phyloP scores from a whole-genome alignment of 2,797 vertebrate genomes.

The Rhynchonycteris naso region DNA sequence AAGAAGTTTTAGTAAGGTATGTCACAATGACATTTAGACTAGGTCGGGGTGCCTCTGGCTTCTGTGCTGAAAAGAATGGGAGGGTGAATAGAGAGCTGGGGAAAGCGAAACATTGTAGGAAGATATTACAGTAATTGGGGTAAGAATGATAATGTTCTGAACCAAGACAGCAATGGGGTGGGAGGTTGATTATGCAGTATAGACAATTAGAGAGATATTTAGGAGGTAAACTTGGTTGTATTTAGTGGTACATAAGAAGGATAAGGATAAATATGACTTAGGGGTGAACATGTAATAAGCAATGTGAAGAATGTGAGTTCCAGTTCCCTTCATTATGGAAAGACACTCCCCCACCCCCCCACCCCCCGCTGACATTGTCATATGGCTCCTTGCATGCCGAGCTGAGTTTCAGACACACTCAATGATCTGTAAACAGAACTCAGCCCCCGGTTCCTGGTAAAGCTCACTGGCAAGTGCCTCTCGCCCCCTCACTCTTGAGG shows the following conservation, averaged over 20 bases:
- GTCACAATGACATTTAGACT: neutral
- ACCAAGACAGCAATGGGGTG: neutral
- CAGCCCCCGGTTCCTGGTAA: neutral
- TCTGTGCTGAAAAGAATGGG: neutral
- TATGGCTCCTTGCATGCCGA: neutral
- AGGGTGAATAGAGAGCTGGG: rapidly evolving
- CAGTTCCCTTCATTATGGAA: neutral
- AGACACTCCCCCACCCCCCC: neutral
- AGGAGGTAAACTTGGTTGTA: neutral
- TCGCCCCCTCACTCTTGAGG: neutral
- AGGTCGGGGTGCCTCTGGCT: neutral
- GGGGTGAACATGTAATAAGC: neutral
- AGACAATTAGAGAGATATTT: neutral
- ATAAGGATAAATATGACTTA: neutral
- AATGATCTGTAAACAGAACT: neutral
- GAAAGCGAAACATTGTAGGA: neutral
- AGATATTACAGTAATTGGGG: neutral
- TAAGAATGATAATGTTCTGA: neutral
- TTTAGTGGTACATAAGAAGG: neutral
- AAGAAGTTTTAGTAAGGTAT: neutral
- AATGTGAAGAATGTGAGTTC: neutral
- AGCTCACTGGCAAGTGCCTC: neutral
- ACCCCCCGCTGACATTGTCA: neutral
- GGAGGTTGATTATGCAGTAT: no score
- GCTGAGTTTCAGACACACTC: neutral